Percentiles rank a stretch among this genome's conserved stretches.
These are phyloP conservation scores for Ochlodes sylvanus DNA, from an alignment of 2,888 invertebrate genomes.

Conservation along the genomic window DNA sequence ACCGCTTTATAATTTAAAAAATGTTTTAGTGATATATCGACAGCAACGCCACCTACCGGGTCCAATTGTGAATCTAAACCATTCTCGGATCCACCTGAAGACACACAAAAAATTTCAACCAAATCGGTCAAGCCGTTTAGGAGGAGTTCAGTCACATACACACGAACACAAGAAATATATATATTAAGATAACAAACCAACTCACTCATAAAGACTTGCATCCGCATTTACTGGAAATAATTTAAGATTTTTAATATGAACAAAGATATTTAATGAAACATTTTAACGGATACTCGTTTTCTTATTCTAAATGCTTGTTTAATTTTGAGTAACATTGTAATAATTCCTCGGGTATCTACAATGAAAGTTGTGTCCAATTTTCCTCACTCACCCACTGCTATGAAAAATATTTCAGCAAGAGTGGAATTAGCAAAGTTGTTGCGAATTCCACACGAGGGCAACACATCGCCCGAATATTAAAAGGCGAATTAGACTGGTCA, in stretches of 20 bases:
- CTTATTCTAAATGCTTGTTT: background rate
- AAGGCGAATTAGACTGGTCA: constrained; percentile 72
- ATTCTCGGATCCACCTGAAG: too few relatives aligned
- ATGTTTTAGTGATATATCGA: too few relatives aligned
- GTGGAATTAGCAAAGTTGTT: constrained; percentile 68
- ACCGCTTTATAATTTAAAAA: too few relatives aligned
- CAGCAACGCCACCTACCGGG: too few relatives aligned
- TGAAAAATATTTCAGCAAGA: constrained; percentile 66
- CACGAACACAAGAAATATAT: too few relatives aligned
- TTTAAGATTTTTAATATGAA: background rate
- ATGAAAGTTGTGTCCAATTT: constrained; percentile 66
- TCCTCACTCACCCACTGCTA: constrained; percentile 55
- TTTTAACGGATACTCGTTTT: too few relatives aligned
- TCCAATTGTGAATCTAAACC: too few relatives aligned
- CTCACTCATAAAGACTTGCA: background rate
- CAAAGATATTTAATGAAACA: too few relatives aligned
- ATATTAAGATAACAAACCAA: too few relatives aligned
- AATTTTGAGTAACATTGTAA: constrained; percentile 52
- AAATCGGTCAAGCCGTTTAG: too few relatives aligned
- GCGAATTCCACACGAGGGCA: constrained; percentile 56
- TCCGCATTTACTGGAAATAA: background rate
- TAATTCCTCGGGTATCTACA: constrained; percentile 59
- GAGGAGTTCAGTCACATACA: too few relatives aligned
- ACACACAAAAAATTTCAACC: too few relatives aligned
- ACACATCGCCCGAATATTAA: constrained; percentile 78